A percentile compares a stretch with the other conserved stretches of the same genome.
phyloP scores from a whole-genome alignment of 1,140 invertebrate genomes.

The Drosophila pseudoananassae region DNA sequence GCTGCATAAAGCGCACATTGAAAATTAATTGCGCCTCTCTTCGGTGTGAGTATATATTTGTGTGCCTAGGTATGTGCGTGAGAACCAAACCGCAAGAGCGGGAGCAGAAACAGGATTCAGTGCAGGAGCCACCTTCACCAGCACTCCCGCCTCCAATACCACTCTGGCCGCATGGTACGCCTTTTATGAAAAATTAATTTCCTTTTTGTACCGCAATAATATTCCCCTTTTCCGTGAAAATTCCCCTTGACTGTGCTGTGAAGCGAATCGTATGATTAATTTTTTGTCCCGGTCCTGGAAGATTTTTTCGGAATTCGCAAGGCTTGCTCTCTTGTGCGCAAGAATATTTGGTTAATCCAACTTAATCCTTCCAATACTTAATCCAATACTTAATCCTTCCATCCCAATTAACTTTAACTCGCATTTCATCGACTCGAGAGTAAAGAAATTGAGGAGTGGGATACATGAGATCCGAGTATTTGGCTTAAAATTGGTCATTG shows the following conservation, averaged over 20 bases:
- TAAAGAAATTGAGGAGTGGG: no score
- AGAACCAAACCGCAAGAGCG: slow-evolving; percentile 31
- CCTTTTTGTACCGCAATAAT: slow-evolving; percentile 79
- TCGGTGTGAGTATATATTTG: slow-evolving; percentile 13
- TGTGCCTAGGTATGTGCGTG: slow-evolving; percentile 44
- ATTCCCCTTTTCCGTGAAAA: slow-evolving; percentile 60
- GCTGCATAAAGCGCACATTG: slow-evolving; percentile 74
- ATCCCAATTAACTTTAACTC: neutral
- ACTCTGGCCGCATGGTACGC: slow-evolving; percentile 54
- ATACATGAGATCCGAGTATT: neutral
- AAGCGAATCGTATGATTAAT: slow-evolving; percentile 81
- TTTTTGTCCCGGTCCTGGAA: slow-evolving; percentile 54
- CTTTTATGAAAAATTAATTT: slow-evolving; percentile 82
- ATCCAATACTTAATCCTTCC: neutral
- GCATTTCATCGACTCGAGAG: neutral
- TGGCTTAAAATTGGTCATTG: neutral
- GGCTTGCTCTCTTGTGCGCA: neutral
- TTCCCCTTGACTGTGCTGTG: slow-evolving; percentile 66
- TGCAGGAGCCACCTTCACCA: neutral
- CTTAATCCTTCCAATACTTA: neutral
- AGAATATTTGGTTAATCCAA: slow-evolving; percentile 3
- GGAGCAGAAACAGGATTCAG: neutral
- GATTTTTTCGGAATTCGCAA: slow-evolving; percentile 35
- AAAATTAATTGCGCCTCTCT: slow-evolving; percentile 72
- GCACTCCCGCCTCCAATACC: slow-evolving; percentile 3